phyloP scores from a whole-genome alignment of 2,888 invertebrate species.

The Myathropa florea region DNA sequence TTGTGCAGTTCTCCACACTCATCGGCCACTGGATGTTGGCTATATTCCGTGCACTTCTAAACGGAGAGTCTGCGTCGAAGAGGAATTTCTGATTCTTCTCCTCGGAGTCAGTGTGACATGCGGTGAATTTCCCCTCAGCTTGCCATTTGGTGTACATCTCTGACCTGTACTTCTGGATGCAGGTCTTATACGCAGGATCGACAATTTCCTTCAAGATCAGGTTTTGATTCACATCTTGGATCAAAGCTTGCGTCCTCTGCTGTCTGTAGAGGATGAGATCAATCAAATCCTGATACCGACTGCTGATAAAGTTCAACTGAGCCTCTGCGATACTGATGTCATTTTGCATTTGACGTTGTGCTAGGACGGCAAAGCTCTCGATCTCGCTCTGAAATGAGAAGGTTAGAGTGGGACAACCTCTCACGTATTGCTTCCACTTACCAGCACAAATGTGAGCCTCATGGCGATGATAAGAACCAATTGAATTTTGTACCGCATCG shows the following conservation, averaged over 20 bases:
- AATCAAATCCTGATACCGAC: conserved; percentile 11
- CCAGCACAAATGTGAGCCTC: neutral
- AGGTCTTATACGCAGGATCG: neutral
- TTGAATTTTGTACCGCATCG: conserved; percentile 18
- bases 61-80: neutral
- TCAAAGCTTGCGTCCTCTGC: neutral
- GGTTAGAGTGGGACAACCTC: neutral
- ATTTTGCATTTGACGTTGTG: conserved; percentile 12
- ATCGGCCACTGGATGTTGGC: conserved; percentile 11
- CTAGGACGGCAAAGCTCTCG: conserved; percentile 2
- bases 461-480: neutral
- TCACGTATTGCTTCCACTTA: neutral
- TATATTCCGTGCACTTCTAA: neutral
- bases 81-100: neutral
- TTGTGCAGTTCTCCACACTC: neutral
- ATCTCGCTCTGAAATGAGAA: neutral
- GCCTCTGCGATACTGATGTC: conserved; percentile 3
- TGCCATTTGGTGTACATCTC: conserved; percentile 7
- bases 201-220: conserved; percentile 6
- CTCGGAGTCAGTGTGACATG: conserved; percentile 11
- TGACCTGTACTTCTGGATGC: conserved; percentile 8
- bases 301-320: neutral
- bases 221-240: neutral
- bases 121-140: conserved; percentile 22
- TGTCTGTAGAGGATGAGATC: neutral